Conservation (phyloP, 2,888 invertebrate genomes). For the Sepioteuthis lessoniana region DNA sequence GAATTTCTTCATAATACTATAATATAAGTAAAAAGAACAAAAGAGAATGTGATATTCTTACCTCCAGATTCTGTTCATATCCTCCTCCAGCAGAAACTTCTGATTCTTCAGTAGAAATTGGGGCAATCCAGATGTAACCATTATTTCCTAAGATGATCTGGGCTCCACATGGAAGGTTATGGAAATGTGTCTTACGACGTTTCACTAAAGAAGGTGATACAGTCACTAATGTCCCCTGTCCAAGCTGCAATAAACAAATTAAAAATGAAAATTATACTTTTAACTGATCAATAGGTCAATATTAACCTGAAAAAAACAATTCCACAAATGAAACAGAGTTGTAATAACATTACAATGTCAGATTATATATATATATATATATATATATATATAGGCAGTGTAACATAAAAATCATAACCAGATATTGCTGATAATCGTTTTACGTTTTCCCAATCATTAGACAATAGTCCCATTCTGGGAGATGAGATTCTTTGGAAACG, state of each 20-base stretch:
- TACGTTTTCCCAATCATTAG: no score
- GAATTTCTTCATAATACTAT: no score
- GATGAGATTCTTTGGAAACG: no score
- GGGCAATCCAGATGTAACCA: conserved; percentile 95
- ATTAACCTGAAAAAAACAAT: neutral
- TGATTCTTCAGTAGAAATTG: conserved; percentile 79
- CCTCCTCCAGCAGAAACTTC: conserved; percentile 79
- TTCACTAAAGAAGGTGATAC: conserved; percentile 94
- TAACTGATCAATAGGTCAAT: neutral
- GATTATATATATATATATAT: no score
- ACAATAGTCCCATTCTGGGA: no score
- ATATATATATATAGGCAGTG: no score
- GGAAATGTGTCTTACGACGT: conserved; percentile 95
- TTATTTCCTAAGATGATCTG: conserved; percentile 96
- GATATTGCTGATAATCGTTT: no score
- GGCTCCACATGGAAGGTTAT: conserved; percentile 91
- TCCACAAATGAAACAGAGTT: no score
- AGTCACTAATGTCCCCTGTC: conserved; percentile 90
- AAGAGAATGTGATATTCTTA: conserved; percentile 52
- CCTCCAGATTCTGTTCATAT: conserved; percentile 85
- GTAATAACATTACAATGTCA: no score
- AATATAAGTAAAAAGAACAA: no score
- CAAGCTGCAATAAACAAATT: conserved; percentile 75
- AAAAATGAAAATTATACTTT: neutral
- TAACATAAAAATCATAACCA: no score